These are phyloP conservation scores for Parapsyche elsis DNA, from an alignment of 1,140 invertebrate genomes.

Conservation along the genomic window DNA sequence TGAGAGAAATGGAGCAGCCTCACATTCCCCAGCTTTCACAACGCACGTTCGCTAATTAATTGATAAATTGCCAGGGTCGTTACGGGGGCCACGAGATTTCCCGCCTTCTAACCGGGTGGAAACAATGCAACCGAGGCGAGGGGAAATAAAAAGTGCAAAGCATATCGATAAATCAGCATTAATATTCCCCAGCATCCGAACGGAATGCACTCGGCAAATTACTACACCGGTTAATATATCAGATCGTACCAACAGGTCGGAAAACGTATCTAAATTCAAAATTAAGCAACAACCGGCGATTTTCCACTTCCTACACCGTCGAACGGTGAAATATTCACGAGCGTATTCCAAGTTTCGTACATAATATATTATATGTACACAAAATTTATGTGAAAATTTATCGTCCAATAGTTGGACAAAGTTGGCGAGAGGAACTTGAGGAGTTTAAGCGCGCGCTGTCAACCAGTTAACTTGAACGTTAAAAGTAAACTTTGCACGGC, in stretches of 20 bases:
- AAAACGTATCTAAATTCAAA: too few species aligned
- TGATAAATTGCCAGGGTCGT: constrained; percentile 30
- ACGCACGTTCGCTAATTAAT: constrained; percentile 25
- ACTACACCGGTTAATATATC: not conserved
- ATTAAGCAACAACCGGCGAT: too few species aligned
- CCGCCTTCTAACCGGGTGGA: not conserved
- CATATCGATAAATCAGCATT: not conserved
- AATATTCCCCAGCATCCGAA: not conserved
- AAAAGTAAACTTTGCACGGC: not conserved
- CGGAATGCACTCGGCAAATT: constrained; percentile 11
- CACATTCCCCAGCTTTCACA: constrained; percentile 10
- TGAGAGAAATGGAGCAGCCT: not conserved
- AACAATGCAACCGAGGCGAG: not conserved
- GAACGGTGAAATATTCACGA: not conserved
- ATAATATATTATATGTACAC: constrained; percentile 16
- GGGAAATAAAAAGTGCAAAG: not conserved
- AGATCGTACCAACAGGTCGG: not conserved
- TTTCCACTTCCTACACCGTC: not conserved
- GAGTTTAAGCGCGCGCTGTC: constrained; percentile 1
- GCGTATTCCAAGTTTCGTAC: not conserved
- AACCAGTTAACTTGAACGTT: constrained; percentile 4
- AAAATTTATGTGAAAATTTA: constrained; percentile 17
- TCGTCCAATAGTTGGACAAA: not conserved
- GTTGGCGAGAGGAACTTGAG: not conserved
- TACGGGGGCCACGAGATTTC: not conserved